Evolutionary conservation across 1,140 invertebrate species (phyloP), one percentile per base, ranked within the genome.

Genomic region (Rhyzopertha dominica): DNA sequence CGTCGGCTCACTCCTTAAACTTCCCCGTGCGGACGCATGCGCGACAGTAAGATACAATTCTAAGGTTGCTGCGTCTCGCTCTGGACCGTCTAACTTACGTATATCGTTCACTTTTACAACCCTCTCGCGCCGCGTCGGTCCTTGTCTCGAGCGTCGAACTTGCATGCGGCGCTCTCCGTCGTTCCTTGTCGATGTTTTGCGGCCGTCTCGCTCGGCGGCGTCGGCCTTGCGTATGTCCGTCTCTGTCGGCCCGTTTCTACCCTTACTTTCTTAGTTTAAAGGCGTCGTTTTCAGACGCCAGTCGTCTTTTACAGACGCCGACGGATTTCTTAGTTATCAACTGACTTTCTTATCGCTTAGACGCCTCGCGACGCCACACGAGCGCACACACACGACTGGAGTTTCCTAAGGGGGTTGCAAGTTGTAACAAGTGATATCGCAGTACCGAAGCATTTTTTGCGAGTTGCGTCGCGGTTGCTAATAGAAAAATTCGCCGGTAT

Each of bases 261-360:
- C 58, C 56, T 58, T 62, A 58, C 58, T 61, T 64, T 66, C 64
- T 65, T 63, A 64, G 63, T 67, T 45, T 53, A 49, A 60, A 63
- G 61, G 62, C 58, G 61, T 60, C 59, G 52, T 60, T 58, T 58
- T 66, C 58, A 63, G 63, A 63, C 61, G 63, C 60, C 61, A 53
- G 63, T 58, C 59, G 63, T 66, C 62, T 60, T 60, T 53, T 56
- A 38, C 45, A 47, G 53, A 55, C 56, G 56, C 51, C 58, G 58
- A 52, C 61, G 56, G 36, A 58, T 62, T 62, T 64, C 65, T 67
- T 67, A 65, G 61, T 64, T 64, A 61, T 52, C 51, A 44, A 42
- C 43, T 29, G 42, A 41, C 46, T 53, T 60, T 58, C 53, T 56
- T 60, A 52, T 52, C 57, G 59, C 51, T 47, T 49, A 44, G 55